These are phyloP conservation scores for Trachelus tabidus DNA, from an alignment of 2,888 invertebrate genomes.

Conservation along the genomic window DNA sequence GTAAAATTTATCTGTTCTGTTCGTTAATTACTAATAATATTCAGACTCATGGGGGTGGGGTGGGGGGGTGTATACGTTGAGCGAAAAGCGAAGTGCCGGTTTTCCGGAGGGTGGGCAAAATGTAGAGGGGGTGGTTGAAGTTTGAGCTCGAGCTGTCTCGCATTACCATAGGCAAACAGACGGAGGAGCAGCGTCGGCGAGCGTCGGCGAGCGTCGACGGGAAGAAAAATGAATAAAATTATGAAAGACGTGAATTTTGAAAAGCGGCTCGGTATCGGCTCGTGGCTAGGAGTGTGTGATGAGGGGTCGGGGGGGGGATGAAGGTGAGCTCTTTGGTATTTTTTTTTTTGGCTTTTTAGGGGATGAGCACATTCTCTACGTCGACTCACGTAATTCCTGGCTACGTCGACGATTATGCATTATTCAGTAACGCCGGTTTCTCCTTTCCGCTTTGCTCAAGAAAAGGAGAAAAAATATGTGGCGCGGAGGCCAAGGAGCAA, in stretches of 20 bases:
- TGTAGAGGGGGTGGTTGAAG: not conserved
- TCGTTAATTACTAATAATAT: conserved; percentile 66
- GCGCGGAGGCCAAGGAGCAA: not conserved
- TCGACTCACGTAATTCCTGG: not conserved
- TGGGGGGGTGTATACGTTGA: conserved; percentile 39
- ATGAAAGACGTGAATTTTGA: conserved; percentile 43
- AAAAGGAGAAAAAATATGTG: not conserved
- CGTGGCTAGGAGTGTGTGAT: not conserved
- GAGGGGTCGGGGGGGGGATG: not conserved
- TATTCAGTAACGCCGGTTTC: not conserved
- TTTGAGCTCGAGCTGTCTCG: conserved; percentile 20
- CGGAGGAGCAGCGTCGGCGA: conserved; percentile 23
- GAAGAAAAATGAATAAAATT: conserved; percentile 52
- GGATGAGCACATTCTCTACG: not conserved
- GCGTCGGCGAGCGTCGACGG: conserved; percentile 28
- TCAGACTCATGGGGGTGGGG: conserved; percentile 51
- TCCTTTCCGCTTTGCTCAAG: not conserved
- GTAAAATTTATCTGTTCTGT: conserved; percentile 34
- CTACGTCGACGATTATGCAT: not conserved
- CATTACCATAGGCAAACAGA: conserved; percentile 57
- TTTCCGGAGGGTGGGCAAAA: not conserved
- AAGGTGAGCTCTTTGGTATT: not conserved
- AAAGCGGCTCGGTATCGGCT: conserved; percentile 14
- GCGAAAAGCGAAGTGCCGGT: conserved; percentile 18
- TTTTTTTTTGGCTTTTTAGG: not conserved